Evolutionary conservation across 1,140 invertebrate genomes (phyloP).

Genomic region (Leptopilina boulardi): DNA sequence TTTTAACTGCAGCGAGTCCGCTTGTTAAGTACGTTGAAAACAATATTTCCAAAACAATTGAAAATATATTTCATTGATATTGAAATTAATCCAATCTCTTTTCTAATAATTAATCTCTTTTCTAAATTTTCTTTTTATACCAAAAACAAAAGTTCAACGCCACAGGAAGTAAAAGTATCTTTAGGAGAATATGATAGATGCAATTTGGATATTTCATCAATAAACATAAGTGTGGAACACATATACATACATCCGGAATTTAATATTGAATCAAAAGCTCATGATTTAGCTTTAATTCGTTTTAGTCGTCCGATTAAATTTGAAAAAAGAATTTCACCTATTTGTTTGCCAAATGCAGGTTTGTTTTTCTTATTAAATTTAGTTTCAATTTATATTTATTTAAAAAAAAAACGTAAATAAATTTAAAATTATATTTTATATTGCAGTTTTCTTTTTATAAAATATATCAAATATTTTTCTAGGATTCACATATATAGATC

Average conservation of each 20-base stretch:
- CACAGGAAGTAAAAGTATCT: conserved; percentile 74
- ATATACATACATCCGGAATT: conserved; percentile 77
- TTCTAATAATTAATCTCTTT: no score
- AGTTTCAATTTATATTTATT: background rate
- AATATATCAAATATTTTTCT: no score
- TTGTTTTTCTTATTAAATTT: conserved; percentile 45
- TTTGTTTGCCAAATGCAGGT: conserved; percentile 79
- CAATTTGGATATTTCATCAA: conserved; percentile 71
- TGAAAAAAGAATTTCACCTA: conserved; percentile 76
- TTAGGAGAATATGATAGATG: conserved; percentile 77
- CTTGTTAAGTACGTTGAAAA: conserved; percentile 71
- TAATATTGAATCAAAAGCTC: conserved; percentile 72
- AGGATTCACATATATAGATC: conserved; percentile 76
- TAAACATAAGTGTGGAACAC: conserved; percentile 73
- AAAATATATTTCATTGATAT: background rate
- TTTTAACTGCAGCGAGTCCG: conserved; percentile 76
- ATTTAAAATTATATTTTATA: no score
- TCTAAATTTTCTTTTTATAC: background rate
- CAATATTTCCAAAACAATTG: background rate
- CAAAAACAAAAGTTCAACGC: conserved; percentile 66
- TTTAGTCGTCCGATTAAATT: conserved; percentile 76
- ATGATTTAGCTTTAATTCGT: conserved; percentile 79
- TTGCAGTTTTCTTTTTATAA: no score
- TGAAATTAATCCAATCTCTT: background rate
- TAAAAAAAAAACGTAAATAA: no score